Base-by-base conservation (phyloP, 1,140 invertebrate genomes). In the Orius insidiosus region DNA sequence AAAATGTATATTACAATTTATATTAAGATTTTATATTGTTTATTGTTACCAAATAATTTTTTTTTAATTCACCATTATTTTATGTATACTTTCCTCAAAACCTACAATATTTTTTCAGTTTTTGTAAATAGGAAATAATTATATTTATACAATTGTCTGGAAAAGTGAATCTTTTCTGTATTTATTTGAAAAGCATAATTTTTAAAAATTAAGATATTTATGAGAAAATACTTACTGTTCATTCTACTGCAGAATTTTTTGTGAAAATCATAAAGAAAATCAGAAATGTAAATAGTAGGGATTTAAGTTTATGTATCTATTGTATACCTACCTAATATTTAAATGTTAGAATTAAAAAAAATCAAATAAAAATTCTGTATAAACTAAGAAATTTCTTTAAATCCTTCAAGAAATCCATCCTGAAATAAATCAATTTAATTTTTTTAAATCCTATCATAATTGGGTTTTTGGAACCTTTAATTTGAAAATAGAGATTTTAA, bases 41-140 rank as follows among this genome's bases (percentile, higher is more conserved):
- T 36, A 46, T 37, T 39, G 46, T 47, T 47, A 47, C 46, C 46
- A 47, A 47, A 47, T 47, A 47, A 47, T 47, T 24, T 24, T 24
- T 24, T 24, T 24, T 24, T 24, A 24, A 24, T 24, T 24, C n/a
- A 24, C 3, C 24, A 24, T 24, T 24, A 24, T 24, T 24, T n/a
- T n/a, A n/a, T n/a, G 7, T 4, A 7, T 24, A 24, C 24, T 24
- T 24, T 24, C 24, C 24, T 24, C 24, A 24, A 24, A 24, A 24
- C 24, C 24, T 24, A 7, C 24, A 24, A 4, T 10, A 40, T 40
- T 40, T 16, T 15, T 15, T 15, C 38, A 3, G 4, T 32, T 31
- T 43, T 30, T 19, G 16, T 30, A 19, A 43, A 43, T n/a, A 30
- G n/a, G 16, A 19, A 19, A 24, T 30, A n/a, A 16, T 24, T 30